Evolutionary conservation across 2,888 invertebrate species (phyloP), one percentile per base, ranked within the genome.

Genomic region (Macrophya alboannulata): DNA sequence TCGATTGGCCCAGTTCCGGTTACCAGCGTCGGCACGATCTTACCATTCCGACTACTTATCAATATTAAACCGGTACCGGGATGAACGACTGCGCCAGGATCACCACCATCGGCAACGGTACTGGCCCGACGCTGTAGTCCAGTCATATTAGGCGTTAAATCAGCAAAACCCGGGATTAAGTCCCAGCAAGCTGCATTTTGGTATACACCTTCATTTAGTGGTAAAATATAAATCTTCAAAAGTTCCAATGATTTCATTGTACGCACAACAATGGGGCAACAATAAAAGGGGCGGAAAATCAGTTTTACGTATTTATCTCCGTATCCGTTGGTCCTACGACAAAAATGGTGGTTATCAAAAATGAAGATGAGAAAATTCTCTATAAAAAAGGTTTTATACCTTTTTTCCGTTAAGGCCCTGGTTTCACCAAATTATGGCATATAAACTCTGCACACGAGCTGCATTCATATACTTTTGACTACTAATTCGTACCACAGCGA

Each of bases 191-290:
- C 71, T 71, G 40, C 43, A 71, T n/a, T 71, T 43, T 43, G 43
- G 43, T 43, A 43, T 71, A 71, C 43, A 71, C 71, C 71, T 71
- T 43, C 1, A 71, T 71, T 71, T 0, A 40, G 71, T 1, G 71
- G 71, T 71, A 15, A 71, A 40, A 43, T 71, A 43, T 40, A 71
- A 71, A n/a, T 40, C 43, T n/a, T 71, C 71, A 43, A 40, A 71
- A 71, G 71, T 71, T 40, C 71, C 37, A 71, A 71, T 21, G 71
- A 71, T 71, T 71, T 8, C 71, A 71, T 71, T 71, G 43, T 43
- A 71, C 71, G 71, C 71, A 71, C 37, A 71, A 71, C 71, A 71
- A 71, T 71, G 37, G 71, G 43, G 71, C 71, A 71, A 71, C 71
- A 71, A 71, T 43, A n/a, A 71, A 8, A 37, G 40, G n/a, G 71